phyloP scores from a whole-genome alignment of 2,113 vertebrate species.

The Zosterops borbonicus region DNA sequence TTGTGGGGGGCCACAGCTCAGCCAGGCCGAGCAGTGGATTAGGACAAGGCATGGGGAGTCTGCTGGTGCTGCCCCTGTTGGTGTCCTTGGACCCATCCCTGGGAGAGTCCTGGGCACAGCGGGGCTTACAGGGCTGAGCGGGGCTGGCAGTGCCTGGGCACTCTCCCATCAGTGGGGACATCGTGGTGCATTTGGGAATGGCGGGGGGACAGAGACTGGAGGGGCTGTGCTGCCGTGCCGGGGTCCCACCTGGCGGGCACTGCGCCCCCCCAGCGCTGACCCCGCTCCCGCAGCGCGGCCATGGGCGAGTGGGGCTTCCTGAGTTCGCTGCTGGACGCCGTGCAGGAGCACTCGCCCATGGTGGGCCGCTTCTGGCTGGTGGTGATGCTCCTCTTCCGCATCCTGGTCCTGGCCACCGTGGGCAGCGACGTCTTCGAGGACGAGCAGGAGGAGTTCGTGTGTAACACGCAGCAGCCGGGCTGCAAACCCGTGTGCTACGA shows the following conservation, averaged over 20 bases:
- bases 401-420: conserved; percentile 88
- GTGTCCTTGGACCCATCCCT: not conserved
- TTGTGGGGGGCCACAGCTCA: not conserved
- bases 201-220: not conserved
- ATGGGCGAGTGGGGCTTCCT: conserved; percentile 92
- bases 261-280: not conserved
- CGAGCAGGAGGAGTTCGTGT: conserved; percentile 88
- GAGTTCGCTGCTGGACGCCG: conserved; percentile 79
- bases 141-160: not conserved
- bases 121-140: not conserved
- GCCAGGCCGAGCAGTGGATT: not conserved
- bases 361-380: conserved; percentile 91
- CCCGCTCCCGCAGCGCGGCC: not conserved
- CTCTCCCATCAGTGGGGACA: accelerated
- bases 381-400: conserved; percentile 90
- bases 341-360: conserved; percentile 88
- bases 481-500: conserved; percentile 93
- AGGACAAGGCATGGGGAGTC: not conserved
- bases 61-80: not conserved
- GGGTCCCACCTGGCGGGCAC: accelerated
- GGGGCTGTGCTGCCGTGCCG: accelerated
- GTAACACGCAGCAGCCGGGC: conserved; percentile 91
- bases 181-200: accelerated
- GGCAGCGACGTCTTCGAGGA: conserved; percentile 90
- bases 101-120: not conserved